Base-by-base conservation (phyloP, 2,888 invertebrate species). In the Epiblema foenella region DNA sequence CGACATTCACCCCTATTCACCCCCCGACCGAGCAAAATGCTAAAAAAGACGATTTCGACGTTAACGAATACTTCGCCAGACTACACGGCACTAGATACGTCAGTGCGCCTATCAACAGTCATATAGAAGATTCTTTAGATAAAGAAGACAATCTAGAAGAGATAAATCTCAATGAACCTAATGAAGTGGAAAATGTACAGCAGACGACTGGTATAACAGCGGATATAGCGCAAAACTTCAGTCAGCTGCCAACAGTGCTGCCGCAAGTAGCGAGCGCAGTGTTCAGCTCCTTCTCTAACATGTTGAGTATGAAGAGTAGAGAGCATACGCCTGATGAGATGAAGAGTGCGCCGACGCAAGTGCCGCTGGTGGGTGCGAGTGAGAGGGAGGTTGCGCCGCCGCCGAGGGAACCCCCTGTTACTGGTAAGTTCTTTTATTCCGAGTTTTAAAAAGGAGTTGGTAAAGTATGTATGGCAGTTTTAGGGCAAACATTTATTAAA, bases 251-350 rank as follows among this genome's bases (percentile, higher is more conserved):
- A 0, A 89, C 94, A 0, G 95, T 95, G 0, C 75, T 95, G 73
- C 95, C 95, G 0, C 93, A 95, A 66, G 94, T 95, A 4, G 95
- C 95, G 0, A 95, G 95, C 59, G 95, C 95, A 11, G 95, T 95
- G 0, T 94, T 96, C 75, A 95, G 94, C 42, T 95, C 95, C 0
- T 94, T 95, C 75, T 94, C 95, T 0, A 94, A 89, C 77, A 94
- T 94, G 87, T 77, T 93, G 63, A 92, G 77, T 68, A 82, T 87
- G 79, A 93, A 89, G 76, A 89, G 89, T 54, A 85, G 68, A 0
- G 86, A 84, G 1, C 89, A 89, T 12, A 91, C 91, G 15, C 90
- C 89, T 0, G 86, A 81, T 76, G 90, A 90, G 69, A 18, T 51
- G 33, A 39, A 4, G 37, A 58, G 58, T 0, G 59, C 39, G 59